Conservation (phyloP, 2,113 vertebrate species). For the Chaetops frenatus region DNA sequence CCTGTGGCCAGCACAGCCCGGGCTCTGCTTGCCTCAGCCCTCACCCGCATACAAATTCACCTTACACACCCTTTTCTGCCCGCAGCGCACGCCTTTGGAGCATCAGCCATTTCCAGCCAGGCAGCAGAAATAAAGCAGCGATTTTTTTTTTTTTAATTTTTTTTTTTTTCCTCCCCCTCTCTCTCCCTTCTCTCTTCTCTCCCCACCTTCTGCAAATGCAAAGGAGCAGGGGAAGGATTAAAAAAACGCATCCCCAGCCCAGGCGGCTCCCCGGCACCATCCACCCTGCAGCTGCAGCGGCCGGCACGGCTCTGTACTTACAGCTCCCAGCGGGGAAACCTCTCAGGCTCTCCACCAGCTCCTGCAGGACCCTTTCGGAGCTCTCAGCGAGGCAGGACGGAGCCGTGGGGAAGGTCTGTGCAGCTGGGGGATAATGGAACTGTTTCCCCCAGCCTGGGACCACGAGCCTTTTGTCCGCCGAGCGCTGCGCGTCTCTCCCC, state of each 20-base stretch:
- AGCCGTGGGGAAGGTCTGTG: slow-evolving; percentile 69
- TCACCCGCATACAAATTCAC: slow-evolving; percentile 5
- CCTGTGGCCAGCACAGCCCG: neutral
- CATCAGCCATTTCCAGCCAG: neutral
- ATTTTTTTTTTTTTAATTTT: neutral
- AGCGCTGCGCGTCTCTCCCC: slow-evolving; percentile 52
- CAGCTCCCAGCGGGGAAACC: slow-evolving; percentile 56
- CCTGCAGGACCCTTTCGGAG: slow-evolving; percentile 60
- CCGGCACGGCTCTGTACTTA: slow-evolving; percentile 64
- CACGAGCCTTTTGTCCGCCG: slow-evolving; percentile 66
- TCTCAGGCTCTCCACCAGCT: slow-evolving; percentile 46
- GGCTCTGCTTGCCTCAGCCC: neutral
- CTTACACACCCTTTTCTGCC: neutral
- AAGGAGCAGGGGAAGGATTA: neutral
- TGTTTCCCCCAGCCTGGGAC: slow-evolving; percentile 72
- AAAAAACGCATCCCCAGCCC: neutral
- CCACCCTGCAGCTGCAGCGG: slow-evolving; percentile 44
- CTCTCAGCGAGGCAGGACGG: slow-evolving; percentile 78
- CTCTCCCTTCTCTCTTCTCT: neutral
- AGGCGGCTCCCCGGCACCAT: slow-evolving; percentile 7
- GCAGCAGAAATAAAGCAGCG: slow-evolving; percentile 8
- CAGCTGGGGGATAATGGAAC: slow-evolving; percentile 72
- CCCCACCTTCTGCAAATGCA: slow-evolving; percentile 48
- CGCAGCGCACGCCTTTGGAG: neutral
- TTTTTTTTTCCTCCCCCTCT: neutral